A percentile compares a stretch with the other conserved stretches of the same genome.
phyloP scores from a whole-genome alignment of 2,113 vertebrate genomes.

The Melanostigma gelatinosum region DNA sequence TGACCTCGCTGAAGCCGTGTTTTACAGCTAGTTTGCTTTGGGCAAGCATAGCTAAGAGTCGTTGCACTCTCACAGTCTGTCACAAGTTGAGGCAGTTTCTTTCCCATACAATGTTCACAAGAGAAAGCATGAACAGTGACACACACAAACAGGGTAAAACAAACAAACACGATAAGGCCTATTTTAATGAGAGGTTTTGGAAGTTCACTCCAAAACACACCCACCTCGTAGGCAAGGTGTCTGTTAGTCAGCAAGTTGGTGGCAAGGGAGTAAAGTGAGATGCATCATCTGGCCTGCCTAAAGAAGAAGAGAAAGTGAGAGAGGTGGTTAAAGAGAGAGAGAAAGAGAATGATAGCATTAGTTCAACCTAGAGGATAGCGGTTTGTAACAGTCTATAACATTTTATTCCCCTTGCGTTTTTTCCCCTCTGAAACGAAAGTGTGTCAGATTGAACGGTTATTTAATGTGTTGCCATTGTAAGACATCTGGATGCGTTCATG shows the following conservation, averaged over 20 bases:
- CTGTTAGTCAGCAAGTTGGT: slow-evolving; percentile 56
- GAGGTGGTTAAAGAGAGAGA: slow-evolving; percentile 50
- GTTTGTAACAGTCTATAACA: slow-evolving; percentile 76
- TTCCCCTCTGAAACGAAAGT: slow-evolving; percentile 72
- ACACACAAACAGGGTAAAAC: background rate
- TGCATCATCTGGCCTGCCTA: slow-evolving; percentile 52
- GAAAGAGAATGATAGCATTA: slow-evolving; percentile 44
- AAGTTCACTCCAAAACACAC: slow-evolving; percentile 22
- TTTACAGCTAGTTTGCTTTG: slow-evolving; percentile 43
- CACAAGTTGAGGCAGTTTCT: slow-evolving; percentile 14
- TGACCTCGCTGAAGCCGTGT: slow-evolving; percentile 35
- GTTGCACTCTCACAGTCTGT: slow-evolving; percentile 22
- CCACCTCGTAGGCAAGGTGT: slow-evolving; percentile 47
- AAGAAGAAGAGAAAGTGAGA: slow-evolving; percentile 42
- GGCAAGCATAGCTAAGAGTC: slow-evolving; percentile 26
- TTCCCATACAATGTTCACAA: slow-evolving; percentile 2
- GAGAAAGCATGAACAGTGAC: background rate
- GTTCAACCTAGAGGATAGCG: slow-evolving; percentile 67
- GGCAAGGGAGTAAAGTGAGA: slow-evolving; percentile 57
- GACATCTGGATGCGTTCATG: slow-evolving; percentile 81
- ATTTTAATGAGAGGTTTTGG: slow-evolving; percentile 7
- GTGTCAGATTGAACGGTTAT: slow-evolving; percentile 80
- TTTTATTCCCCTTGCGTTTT: slow-evolving; percentile 77
- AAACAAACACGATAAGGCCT: background rate
- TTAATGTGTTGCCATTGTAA: slow-evolving; percentile 82